phyloP scores from a whole-genome alignment of 2,113 vertebrate genomes.

The Pithys albifrons region DNA sequence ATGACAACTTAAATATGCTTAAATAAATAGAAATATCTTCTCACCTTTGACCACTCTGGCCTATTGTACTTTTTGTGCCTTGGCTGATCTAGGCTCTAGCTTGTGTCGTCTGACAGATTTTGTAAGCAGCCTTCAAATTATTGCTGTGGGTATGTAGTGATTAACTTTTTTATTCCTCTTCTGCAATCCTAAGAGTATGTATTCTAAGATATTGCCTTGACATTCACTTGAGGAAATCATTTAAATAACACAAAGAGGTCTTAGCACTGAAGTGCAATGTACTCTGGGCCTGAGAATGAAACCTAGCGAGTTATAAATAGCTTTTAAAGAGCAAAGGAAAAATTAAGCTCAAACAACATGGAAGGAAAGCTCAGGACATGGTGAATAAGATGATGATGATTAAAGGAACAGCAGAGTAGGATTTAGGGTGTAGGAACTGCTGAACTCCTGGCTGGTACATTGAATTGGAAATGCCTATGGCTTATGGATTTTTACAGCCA shows the following conservation, averaged over 20 bases:
- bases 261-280: neutral
- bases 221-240: slow-evolving; percentile 32
- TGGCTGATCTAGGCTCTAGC: neutral
- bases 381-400: neutral
- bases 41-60: neutral
- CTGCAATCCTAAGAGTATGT: neutral
- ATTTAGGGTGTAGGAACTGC: neutral
- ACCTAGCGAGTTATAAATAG: slow-evolving; percentile 1
- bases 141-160: slow-evolving; percentile 14
- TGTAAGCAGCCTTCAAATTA: slow-evolving; percentile 51
- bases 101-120: slow-evolving; percentile 37
- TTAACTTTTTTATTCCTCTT: slow-evolving; percentile 54
- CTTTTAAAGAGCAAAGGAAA: slow-evolving; percentile 1
- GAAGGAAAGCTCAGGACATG: neutral
- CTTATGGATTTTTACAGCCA: neutral
- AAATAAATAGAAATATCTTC: slow-evolving; percentile 18
- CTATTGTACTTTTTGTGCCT: neutral
- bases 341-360: neutral
- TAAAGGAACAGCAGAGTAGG: neutral
- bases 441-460: neutral
- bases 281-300: neutral
- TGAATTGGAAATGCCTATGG: neutral
- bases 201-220: neutral
- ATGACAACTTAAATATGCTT: neutral
- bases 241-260: slow-evolving; percentile 32